These are phyloP conservation scores for Buteo buteo DNA, from an alignment of 2,113 vertebrate species.

Conservation along the genomic window DNA sequence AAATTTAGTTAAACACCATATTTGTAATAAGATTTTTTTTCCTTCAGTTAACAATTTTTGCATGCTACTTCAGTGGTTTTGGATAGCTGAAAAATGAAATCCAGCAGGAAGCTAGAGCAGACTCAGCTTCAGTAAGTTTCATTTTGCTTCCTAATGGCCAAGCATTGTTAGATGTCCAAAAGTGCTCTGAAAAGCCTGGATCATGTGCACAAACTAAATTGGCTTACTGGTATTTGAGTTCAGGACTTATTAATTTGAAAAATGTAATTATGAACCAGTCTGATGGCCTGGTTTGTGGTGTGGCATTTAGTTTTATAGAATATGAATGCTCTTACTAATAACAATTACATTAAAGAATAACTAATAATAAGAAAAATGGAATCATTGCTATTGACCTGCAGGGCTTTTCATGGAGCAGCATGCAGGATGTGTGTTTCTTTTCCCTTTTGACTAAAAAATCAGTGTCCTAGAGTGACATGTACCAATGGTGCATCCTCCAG, in stretches of 20 bases:
- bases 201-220: neutral
- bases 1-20: neutral
- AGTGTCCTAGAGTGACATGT: neutral
- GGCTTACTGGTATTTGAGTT: neutral
- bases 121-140: neutral
- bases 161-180: neutral
- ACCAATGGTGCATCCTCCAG: neutral
- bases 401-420: neutral
- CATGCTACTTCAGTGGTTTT: neutral
- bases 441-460: neutral
- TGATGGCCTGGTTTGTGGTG: neutral
- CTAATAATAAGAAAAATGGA: neutral
- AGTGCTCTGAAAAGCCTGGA: neutral
- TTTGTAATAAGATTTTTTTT: neutral
- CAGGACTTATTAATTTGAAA: neutral
- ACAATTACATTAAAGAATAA: neutral
- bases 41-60: neutral
- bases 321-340: neutral
- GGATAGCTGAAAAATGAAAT: neutral
- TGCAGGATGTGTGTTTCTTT: neutral
- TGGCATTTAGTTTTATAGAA: neutral
- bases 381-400: neutral
- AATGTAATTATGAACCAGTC: neutral
- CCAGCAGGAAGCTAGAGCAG: neutral
- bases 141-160: neutral